phyloP scores from a whole-genome alignment of 2,113 vertebrate species.

The Cyanistes caeruleus region DNA sequence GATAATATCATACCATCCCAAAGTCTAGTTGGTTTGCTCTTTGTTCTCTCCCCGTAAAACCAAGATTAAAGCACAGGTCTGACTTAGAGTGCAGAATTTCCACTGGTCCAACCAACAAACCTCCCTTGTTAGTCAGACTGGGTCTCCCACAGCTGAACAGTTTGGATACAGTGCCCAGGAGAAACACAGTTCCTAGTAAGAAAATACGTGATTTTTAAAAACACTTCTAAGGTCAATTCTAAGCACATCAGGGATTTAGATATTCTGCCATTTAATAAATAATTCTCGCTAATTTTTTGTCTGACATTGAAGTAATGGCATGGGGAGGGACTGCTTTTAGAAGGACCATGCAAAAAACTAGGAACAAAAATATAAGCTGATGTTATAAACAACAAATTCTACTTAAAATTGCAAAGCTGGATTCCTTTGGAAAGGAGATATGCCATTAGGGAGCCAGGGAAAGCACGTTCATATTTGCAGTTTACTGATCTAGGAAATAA shows the following conservation, averaged over 20 bases:
- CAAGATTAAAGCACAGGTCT: background rate
- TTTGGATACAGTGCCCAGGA: background rate
- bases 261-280: background rate
- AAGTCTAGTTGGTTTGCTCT: background rate
- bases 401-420: background rate
- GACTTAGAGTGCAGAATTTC: background rate
- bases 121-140: background rate
- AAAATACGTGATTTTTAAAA: background rate
- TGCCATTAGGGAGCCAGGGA: background rate
- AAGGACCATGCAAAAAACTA: background rate
- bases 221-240: background rate
- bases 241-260: background rate
- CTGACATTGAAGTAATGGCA: background rate
- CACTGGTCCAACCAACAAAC: background rate
- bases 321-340: background rate
- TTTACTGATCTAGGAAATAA: background rate
- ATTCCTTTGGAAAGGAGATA: background rate
- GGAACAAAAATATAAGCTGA: background rate
- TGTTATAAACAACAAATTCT: background rate
- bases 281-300: background rate
- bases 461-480: background rate
- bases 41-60: background rate
- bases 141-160: background rate
- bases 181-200: background rate
- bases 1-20: background rate